Evolutionary conservation across 2,888 invertebrate species (phyloP).

Genomic region (Branchinecta sandiegonensis): DNA sequence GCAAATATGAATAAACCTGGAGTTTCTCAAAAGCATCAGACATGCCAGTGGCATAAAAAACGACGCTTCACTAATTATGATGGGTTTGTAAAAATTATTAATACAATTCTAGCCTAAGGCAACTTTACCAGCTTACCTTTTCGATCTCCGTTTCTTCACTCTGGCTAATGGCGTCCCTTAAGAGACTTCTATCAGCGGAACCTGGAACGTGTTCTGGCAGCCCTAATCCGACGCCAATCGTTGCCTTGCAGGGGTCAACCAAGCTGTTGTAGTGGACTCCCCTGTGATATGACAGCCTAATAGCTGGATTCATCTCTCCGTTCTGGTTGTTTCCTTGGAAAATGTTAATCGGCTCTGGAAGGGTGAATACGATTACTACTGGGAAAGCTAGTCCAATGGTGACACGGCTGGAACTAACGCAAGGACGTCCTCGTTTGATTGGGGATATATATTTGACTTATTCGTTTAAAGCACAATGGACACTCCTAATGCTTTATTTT

Average conservation of each 20-base stretch:
- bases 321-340: conserved; percentile 57
- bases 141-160: conserved; percentile 67
- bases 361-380: conserved; percentile 19
- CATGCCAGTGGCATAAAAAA: too few relatives aligned
- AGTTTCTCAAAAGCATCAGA: too few relatives aligned
- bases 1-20: too few relatives aligned
- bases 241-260: conserved; percentile 64
- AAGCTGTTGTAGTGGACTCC: conserved; percentile 78
- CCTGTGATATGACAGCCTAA: conserved; percentile 70
- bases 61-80: too few relatives aligned
- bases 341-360: conserved; percentile 66
- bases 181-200: conserved; percentile 50
- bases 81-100: too few relatives aligned
- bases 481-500: too few relatives aligned
- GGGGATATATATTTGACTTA: too few relatives aligned
- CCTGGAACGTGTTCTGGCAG: conserved; percentile 64
- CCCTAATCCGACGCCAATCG: conserved; percentile 67
- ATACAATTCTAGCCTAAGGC: too few relatives aligned
- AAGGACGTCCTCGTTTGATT: too few relatives aligned
- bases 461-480: too few relatives aligned
- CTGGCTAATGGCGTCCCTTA: conserved; percentile 56
- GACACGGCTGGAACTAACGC: too few relatives aligned
- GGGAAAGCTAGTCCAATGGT: too few relatives aligned
- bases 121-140: conserved; percentile 44
- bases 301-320: conserved; percentile 53